A percentile compares a stretch with the other conserved stretches of the same genome.
These are phyloP conservation scores for Erythrolamprus reginae DNA, from an alignment of 2,113 vertebrate species.

Conservation along the genomic window DNA sequence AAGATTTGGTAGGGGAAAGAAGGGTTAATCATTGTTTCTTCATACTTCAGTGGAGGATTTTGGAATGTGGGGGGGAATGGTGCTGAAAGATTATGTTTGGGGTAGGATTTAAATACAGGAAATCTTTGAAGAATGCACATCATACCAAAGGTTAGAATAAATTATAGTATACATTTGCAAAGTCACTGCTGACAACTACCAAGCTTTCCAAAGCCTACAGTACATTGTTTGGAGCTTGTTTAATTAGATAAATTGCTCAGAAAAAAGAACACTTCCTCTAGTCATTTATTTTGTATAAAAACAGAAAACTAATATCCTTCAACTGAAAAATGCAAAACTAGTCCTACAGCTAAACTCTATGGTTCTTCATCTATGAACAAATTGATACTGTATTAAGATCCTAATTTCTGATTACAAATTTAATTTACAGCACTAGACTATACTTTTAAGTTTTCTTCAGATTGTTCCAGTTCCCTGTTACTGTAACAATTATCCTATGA, in stretches of 20 bases:
- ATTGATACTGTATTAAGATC: not conserved
- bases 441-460: not conserved
- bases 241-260: not conserved
- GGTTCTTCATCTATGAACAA: not conserved
- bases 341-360: not conserved
- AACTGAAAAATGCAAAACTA: not conserved
- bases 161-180: not conserved
- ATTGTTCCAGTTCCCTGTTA: not conserved
- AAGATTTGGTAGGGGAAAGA: constrained; percentile 16
- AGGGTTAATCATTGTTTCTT: constrained; percentile 32
- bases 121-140: constrained; percentile 48
- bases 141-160: constrained; percentile 30
- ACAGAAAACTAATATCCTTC: not conserved
- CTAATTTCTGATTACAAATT: not conserved
- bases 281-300: not conserved
- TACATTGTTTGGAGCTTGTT: constrained; percentile 16
- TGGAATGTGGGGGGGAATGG: constrained; percentile 28
- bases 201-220: constrained; percentile 8
- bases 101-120: constrained; percentile 59
- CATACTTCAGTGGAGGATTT: not conserved
- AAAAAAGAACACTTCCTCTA: not conserved
- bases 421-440: not conserved
- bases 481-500: not conserved
- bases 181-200: constrained; percentile 14
- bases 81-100: constrained; percentile 32